phyloP scores from a whole-genome alignment of 2,797 vertebrate genomes.

The Falco peregrinus region DNA sequence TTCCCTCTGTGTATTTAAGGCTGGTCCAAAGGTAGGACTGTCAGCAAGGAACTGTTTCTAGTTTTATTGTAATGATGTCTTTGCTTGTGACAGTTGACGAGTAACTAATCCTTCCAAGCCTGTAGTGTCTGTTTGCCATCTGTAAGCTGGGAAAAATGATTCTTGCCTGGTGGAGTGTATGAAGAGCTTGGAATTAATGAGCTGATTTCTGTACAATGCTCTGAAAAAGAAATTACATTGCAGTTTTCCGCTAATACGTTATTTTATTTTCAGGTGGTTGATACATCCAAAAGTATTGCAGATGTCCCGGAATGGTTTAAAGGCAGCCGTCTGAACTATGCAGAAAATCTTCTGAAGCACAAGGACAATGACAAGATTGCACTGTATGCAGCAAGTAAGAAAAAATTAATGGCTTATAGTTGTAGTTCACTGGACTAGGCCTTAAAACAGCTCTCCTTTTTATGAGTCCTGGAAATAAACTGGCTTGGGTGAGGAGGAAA shows the following conservation, averaged over 20 bases:
- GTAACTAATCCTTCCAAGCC: not conserved
- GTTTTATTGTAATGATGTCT: not conserved
- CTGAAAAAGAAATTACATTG: fast-evolving
- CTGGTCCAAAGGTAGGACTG: not conserved
- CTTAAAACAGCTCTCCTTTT: not conserved
- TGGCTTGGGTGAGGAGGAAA: not conserved
- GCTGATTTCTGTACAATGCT: not conserved
- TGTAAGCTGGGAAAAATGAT: not conserved
- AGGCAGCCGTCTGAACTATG: slow-evolving; percentile 92
- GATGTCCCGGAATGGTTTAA: slow-evolving; percentile 95
- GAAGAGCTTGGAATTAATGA: not conserved
- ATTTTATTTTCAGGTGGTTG: slow-evolving; percentile 83
- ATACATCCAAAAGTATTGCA: slow-evolving; percentile 85
- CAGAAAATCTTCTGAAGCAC: slow-evolving; percentile 92
- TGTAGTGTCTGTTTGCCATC: not conserved
- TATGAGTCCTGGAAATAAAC: not conserved
- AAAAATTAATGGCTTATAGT: not conserved
- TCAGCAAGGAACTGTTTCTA: not conserved
- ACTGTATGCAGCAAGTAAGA: slow-evolving; percentile 91
- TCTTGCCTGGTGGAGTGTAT: not conserved
- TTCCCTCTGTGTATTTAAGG: not conserved
- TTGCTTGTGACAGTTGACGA: not conserved
- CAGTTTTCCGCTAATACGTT: not conserved
- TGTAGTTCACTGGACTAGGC: not conserved
- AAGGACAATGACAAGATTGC: slow-evolving; percentile 91